A percentile compares a stretch with the other conserved stretches of the same genome.
Conservation (phyloP, 2,888 invertebrate species). For the Ischnus inquisitorius region DNA sequence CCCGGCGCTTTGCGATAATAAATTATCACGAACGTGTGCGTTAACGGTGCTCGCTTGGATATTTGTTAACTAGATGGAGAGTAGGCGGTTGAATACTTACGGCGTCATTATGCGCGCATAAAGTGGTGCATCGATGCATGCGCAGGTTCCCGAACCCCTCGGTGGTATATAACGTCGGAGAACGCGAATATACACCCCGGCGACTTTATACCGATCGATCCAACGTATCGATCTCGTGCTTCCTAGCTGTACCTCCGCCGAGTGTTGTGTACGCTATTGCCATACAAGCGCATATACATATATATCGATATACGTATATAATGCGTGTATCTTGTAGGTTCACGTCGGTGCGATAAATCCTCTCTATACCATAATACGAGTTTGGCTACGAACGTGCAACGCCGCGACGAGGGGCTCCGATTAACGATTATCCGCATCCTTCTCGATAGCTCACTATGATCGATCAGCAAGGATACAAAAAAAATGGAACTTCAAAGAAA, state of each 20-base stretch:
- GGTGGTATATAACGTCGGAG: constrained; percentile 6
- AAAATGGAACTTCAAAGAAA: background rate
- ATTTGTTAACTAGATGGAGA: constrained; percentile 82
- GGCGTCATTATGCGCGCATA: constrained; percentile 70
- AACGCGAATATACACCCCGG: constrained; percentile 37
- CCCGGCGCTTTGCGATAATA: constrained; percentile 73
- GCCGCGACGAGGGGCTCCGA: constrained; percentile 30
- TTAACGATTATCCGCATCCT: constrained; percentile 58
- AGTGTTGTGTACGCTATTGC: background rate
- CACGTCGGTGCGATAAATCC: constrained; percentile 60
- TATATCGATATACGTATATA: constrained; percentile 7
- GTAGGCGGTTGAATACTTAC: constrained; percentile 77
- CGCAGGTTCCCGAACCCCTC: constrained; percentile 39
- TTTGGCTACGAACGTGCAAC: constrained; percentile 20
- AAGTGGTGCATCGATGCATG: constrained; percentile 66
- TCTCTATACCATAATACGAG: constrained; percentile 60
- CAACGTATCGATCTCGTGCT: constrained; percentile 60
- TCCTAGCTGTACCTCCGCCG: constrained; percentile 17
- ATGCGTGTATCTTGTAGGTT: constrained; percentile 54
- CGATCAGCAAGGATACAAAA: background rate
- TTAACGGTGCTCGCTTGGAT: constrained; percentile 77
- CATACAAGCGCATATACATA: constrained; percentile 1
- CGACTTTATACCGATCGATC: constrained; percentile 59
- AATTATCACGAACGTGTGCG: constrained; percentile 78
- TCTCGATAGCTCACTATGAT: constrained; percentile 5